phyloP scores from a whole-genome alignment of 2,888 invertebrate species.

The Danaus chrysippus region DNA sequence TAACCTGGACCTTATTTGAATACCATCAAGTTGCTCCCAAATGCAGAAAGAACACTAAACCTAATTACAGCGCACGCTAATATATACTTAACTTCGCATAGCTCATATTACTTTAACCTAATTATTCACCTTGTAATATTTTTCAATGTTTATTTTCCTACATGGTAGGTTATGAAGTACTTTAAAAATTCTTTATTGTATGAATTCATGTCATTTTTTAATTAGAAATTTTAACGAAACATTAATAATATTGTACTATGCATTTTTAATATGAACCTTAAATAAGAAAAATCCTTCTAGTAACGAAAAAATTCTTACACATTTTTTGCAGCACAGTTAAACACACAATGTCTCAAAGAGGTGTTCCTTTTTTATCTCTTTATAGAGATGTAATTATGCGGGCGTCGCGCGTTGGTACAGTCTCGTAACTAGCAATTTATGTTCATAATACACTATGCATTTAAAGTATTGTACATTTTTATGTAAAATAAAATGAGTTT shows the following conservation, averaged over 20 bases:
- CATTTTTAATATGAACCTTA: background rate
- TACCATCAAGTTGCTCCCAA: background rate
- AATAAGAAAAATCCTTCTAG: constrained; percentile 17
- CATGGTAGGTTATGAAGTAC: background rate
- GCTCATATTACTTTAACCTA: constrained; percentile 4
- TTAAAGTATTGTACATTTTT: background rate
- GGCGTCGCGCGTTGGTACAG: constrained; percentile 38
- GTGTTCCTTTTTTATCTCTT: constrained; percentile 33
- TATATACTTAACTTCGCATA: background rate
- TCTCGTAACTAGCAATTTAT: constrained; percentile 9
- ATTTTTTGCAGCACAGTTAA: constrained; percentile 29
- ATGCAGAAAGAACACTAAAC: constrained; percentile 1
- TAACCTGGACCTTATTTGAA: background rate
- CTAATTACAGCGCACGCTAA: background rate
- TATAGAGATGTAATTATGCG: constrained; percentile 37
- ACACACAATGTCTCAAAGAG: constrained; percentile 37
- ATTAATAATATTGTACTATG: too few species aligned
- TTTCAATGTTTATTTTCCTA: constrained; percentile 1
- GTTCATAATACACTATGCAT: constrained; percentile 2
- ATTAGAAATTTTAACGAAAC: too few species aligned
- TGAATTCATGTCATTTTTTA: too few species aligned
- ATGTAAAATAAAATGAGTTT: background rate
- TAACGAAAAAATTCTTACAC: constrained; percentile 18
- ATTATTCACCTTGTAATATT: background rate
- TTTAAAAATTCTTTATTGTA: background rate